A percentile compares a stretch with the other conserved stretches of the same genome.
Evolutionary conservation across 2,888 invertebrate genomes (phyloP).

Genomic region (Rhogogaster chlorosoma): DNA sequence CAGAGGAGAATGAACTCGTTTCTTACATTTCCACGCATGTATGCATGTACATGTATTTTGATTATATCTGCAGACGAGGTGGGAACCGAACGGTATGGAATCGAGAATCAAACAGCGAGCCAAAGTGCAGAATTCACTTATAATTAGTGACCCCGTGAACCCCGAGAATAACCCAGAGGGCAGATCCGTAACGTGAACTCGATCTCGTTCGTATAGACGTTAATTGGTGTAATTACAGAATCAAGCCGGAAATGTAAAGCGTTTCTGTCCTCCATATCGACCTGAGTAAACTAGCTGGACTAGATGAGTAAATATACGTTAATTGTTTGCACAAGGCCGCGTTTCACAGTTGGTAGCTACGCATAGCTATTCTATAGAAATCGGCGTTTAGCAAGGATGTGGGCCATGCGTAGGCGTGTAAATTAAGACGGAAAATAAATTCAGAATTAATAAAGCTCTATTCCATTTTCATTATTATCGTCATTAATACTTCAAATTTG

Average conservation of each 20-base stretch:
- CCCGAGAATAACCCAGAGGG: conserved; percentile 25
- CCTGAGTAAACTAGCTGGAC: conserved; percentile 6
- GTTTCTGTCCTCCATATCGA: conserved; percentile 32
- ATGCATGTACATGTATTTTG: neutral
- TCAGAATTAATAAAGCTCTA: neutral
- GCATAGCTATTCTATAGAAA: neutral
- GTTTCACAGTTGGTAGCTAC: neutral
- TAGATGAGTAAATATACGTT: conserved; percentile 12
- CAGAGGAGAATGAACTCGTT: neutral
- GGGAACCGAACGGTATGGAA: neutral
- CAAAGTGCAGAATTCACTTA: neutral
- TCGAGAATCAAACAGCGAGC: neutral
- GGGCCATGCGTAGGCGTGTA: neutral
- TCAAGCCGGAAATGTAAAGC: conserved; percentile 30
- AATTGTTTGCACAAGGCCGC: conserved; percentile 16
- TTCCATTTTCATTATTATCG: too few relatives aligned
- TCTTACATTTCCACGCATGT: neutral
- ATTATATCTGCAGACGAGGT: neutral
- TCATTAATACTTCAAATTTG: too few relatives aligned
- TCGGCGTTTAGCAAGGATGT: neutral
- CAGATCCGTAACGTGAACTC: conserved; percentile 15
- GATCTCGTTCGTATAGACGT: conserved; percentile 11
- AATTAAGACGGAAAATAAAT: neutral
- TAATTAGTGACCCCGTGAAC: conserved; percentile 23
- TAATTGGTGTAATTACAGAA: conserved; percentile 33